A percentile compares a stretch with the other conserved stretches of the same genome.
Conservation (phyloP, 2,888 invertebrate genomes). For the Andrena dorsata region DNA sequence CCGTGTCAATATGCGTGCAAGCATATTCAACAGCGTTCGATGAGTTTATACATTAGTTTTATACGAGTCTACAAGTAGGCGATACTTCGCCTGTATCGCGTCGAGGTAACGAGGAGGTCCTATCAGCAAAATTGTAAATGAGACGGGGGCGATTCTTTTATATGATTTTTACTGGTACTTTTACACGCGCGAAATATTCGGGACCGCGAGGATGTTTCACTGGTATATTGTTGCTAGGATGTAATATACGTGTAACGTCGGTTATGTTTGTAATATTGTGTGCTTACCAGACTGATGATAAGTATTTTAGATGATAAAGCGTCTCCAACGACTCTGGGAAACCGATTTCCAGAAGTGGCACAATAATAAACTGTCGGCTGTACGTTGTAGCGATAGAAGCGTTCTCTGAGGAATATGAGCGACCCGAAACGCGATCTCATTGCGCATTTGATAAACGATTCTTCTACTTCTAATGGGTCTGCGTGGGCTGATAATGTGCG, state of each 20-base stretch:
- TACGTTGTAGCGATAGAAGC: conserved; percentile 35
- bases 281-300: conserved; percentile 37
- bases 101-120: not conserved
- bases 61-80: conserved; percentile 1
- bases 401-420: not conserved
- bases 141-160: conserved; percentile 3
- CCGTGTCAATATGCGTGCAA: conserved; percentile 9
- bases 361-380: conserved; percentile 43
- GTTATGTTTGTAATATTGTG: conserved; percentile 36
- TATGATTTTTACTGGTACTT: conserved; percentile 40
- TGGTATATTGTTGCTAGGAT: conserved; percentile 52
- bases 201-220: conserved; percentile 19
- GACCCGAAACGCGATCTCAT: conserved; percentile 21
- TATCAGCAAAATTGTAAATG: conserved; percentile 16
- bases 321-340: conserved; percentile 13
- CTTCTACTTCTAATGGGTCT: conserved; percentile 36
- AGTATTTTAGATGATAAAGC: conserved; percentile 28
- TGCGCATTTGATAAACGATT: conserved; percentile 34
- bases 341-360: conserved; percentile 30
- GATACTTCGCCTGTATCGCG: conserved; percentile 19
- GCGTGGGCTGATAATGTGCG: no score
- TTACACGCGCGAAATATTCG: conserved; percentile 18
- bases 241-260: conserved; percentile 53
- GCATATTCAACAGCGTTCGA: conserved; percentile 5
- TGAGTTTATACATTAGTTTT: conserved; percentile 27